Evolutionary conservation across 2,888 invertebrate species (phyloP).

Genomic region (Metacarcinus magister): DNA sequence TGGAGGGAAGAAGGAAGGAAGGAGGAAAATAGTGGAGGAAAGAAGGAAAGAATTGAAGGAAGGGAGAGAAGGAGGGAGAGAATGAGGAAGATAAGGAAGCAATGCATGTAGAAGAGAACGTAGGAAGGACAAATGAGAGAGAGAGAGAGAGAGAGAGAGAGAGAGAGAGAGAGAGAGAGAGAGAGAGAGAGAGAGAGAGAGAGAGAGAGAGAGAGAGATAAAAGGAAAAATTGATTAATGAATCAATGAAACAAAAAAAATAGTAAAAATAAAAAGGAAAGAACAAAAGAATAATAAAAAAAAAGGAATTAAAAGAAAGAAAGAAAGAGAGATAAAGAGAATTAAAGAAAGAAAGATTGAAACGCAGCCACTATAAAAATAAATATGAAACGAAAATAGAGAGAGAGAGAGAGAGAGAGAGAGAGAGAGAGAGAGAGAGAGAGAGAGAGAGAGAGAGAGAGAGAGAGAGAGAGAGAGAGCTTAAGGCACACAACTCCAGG

Average conservation of each 20-base stretch:
- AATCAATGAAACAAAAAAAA: too few species aligned
- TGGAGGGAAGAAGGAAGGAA: not conserved
- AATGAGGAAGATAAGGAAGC: not conserved
- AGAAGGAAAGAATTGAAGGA: not conserved
- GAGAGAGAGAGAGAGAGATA: not conserved
- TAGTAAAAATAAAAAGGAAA: too few species aligned
- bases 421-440: constrained; percentile 2
- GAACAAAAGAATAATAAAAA: too few species aligned
- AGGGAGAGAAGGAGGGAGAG: not conserved
- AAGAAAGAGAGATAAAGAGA: not conserved
- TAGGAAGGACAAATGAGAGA: not conserved
- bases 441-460: constrained; percentile 48
- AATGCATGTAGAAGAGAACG: not conserved
- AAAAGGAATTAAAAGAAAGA: not conserved
- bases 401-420: not conserved
- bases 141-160: not conserved
- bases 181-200: not conserved
- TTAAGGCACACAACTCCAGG: not conserved
- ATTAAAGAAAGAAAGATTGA: not conserved
- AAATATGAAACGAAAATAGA: not conserved
- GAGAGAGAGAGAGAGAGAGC: constrained; percentile 11
- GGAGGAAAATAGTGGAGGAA: not conserved
- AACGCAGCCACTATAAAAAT: too few species aligned
- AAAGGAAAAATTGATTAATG: too few species aligned
- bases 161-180: not conserved